Evolutionary conservation across 1,140 invertebrate genomes (phyloP).

Genomic region (Platorchestia sp.): DNA sequence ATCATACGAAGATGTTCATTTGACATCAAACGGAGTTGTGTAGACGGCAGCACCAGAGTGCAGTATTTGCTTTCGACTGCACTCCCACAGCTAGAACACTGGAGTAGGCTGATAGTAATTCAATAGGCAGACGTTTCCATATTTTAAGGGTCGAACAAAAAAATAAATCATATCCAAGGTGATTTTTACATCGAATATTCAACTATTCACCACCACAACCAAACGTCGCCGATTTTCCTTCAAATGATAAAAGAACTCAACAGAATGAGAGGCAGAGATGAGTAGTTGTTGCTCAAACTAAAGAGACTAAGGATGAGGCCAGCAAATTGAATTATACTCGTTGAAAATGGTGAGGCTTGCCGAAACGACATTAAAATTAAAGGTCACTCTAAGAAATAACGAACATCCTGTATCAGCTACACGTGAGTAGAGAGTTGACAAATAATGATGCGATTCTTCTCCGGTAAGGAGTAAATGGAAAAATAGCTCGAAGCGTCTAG

Average conservation of each 20-base stretch:
- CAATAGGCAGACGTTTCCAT: too few species aligned
- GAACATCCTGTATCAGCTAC: neutral
- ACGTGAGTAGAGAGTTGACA: neutral
- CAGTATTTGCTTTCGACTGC: neutral
- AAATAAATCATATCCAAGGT: too few species aligned
- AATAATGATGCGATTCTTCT: too few species aligned
- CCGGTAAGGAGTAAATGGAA: too few species aligned
- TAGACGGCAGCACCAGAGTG: neutral
- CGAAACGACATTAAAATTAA: neutral
- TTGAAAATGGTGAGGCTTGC: neutral
- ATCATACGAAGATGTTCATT: neutral
- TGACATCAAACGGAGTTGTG: neutral
- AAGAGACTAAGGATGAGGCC: too few species aligned
- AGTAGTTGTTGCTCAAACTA: too few species aligned
- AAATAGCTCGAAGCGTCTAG: too few species aligned
- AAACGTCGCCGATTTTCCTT: neutral
- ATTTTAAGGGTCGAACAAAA: too few species aligned
- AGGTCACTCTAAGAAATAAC: neutral
- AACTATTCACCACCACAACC: neutral
- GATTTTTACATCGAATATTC: neutral
- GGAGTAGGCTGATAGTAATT: neutral
- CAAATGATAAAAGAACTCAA: neutral
- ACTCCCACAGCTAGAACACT: neutral
- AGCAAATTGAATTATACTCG: neutral
- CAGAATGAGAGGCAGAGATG: neutral